Percentiles rank a stretch among this genome's conserved stretches.
Conservation (phyloP, 1,140 invertebrate genomes). For the Trachelipus rathkii region DNA sequence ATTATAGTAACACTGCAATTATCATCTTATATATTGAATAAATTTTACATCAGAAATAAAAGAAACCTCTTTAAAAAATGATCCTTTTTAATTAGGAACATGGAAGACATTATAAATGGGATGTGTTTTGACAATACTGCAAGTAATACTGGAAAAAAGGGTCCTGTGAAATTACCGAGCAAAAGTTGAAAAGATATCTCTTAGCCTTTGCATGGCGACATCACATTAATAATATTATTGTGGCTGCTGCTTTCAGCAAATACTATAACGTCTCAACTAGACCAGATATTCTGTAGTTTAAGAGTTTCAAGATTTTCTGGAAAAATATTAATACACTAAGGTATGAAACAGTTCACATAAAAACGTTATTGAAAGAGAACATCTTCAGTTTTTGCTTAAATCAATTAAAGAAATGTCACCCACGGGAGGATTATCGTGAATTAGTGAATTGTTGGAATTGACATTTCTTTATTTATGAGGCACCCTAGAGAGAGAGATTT, state of each 20-base stretch:
- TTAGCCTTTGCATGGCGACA: not conserved
- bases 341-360: not conserved
- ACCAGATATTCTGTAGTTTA: not conserved
- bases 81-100: too few species aligned
- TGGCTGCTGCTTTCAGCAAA: not conserved
- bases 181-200: not conserved
- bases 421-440: slow-evolving; percentile 1
- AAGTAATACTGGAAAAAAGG: not conserved
- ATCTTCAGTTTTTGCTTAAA: not conserved
- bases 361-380: not conserved
- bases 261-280: not conserved
- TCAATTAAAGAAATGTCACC: not conserved
- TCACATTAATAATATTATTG: slow-evolving; percentile 4
- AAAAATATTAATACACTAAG: not conserved
- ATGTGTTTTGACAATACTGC: too few species aligned
- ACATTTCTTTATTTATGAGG: not conserved
- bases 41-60: too few species aligned
- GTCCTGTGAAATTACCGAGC: not conserved
- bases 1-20: too few species aligned
- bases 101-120: too few species aligned
- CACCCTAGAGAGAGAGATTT: not conserved
- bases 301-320: not conserved
- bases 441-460: not conserved
- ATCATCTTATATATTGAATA: too few species aligned
- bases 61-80: too few species aligned